These are phyloP conservation scores for Iguana delicatissima DNA, from an alignment of 2,797 vertebrate genomes.

Conservation along the genomic window DNA sequence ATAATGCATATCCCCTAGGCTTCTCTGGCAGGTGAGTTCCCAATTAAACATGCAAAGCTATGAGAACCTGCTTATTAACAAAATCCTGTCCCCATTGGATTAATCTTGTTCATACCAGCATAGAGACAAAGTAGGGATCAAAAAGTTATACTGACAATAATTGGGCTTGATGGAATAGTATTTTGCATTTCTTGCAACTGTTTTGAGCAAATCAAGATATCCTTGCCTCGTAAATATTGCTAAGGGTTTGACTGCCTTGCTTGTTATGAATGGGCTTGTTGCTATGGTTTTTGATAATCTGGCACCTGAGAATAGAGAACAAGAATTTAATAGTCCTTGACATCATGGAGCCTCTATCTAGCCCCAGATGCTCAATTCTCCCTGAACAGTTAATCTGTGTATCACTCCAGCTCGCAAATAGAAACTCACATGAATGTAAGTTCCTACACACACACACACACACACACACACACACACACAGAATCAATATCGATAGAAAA, in stretches of 20 bases:
- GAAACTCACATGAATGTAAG: neutral
- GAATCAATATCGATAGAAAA: neutral
- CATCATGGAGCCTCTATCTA: neutral
- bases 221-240: neutral
- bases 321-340: neutral
- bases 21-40: conserved; percentile 54
- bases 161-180: conserved; percentile 51
- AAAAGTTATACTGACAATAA: conserved; percentile 47
- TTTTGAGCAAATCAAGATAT: conserved; percentile 14
- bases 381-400: neutral
- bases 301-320: neutral
- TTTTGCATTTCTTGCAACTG: conserved; percentile 15
- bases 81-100: conserved; percentile 37
- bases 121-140: conserved; percentile 38
- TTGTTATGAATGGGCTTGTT: neutral
- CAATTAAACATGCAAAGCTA: conserved; percentile 60
- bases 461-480: neutral
- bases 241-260: neutral
- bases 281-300: neutral
- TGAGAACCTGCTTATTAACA: conserved; percentile 51
- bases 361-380: neutral
- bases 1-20: conserved; percentile 45
- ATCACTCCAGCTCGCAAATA: neutral
- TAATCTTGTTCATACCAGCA: conserved; percentile 34
- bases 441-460: neutral